A percentile compares a stretch with the other conserved stretches of the same genome.
These are phyloP conservation scores for Periophthalmus magnuspinnatus DNA, from an alignment of 2,797 vertebrate species.

Conservation along the genomic window DNA sequence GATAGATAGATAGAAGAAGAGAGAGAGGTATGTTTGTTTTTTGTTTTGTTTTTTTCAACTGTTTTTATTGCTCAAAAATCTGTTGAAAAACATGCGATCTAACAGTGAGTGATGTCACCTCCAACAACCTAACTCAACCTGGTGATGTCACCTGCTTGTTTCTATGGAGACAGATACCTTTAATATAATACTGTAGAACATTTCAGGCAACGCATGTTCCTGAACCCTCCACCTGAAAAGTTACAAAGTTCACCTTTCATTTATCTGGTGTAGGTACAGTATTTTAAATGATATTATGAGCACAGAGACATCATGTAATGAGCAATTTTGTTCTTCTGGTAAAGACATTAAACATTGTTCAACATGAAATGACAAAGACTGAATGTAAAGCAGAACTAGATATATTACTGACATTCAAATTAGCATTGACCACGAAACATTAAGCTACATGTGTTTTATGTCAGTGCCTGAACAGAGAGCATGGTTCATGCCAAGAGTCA, in stretches of 20 bases:
- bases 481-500: background rate
- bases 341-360: constrained; percentile 3
- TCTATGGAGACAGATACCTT: too few species aligned
- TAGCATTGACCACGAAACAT: background rate
- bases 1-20: too few species aligned
- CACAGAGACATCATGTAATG: background rate
- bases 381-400: background rate
- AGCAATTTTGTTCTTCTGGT: background rate
- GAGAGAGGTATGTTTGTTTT: too few species aligned
- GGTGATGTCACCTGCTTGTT: too few species aligned
- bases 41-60: too few species aligned
- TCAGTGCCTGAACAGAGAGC: background rate
- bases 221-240: background rate
- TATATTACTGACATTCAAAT: constrained; percentile 3
- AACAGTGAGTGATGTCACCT: too few species aligned
- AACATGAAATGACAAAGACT: background rate
- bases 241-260: background rate
- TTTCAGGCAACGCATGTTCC: too few species aligned
- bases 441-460: constrained; percentile 6
- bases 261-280: background rate
- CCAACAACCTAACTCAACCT: too few species aligned
- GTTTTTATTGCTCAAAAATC: too few species aligned
- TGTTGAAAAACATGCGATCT: too few species aligned
- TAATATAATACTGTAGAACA: too few species aligned
- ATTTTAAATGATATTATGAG: background rate